Evolutionary conservation across 2,113 vertebrate genomes (phyloP), one percentile per base, ranked within the genome.

Genomic region (Willisornis vidua): DNA sequence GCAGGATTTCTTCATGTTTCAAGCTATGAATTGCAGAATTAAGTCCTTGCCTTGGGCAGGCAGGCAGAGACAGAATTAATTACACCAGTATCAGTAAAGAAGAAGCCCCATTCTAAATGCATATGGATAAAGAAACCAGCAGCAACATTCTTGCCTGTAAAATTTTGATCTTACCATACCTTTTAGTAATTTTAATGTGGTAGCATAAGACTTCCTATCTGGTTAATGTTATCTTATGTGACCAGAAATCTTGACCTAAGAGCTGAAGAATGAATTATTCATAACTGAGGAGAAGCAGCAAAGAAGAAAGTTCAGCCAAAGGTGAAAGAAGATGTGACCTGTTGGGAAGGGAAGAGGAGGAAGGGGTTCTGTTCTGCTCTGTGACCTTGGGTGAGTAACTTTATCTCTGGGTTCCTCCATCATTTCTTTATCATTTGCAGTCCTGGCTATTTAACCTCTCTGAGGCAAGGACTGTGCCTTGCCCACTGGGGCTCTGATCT

Each of bases 241-340:
- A 90, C 62, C n/a, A 70, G 54, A 41, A 55, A 16, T 90, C 37
- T 80, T 95, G 45, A 82, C 63, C 67, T 54, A 39, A 63, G 79
- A 92, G 43, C 31, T 92, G 19, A 37, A 75, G 39, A 71, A 66
- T 71, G 28, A 88, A 74, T 92, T 92, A 92, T 95, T 93, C 25
- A 35, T 45, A 66, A 46, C 19, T 39, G 51, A 76, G 49, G n/a
- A 70, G 31, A 88, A 80, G 65, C 63, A 26, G 26, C 23, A 58
- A 35, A 90, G 59, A 65, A 41, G n/a, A 52, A 88, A 77, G 46
- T 80, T 77, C 73, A 88, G 79, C 35, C 24, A 51, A 89, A 93
- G 68, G 26, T 67, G 55, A 71, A 43, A 51, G 35, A 45, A 85
- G 87, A 67, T 39, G 20, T 3, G 10, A 59, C 51, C 39, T 81